Evolutionary conservation across 1,140 invertebrate species (phyloP), one percentile per base, ranked within the genome.

Genomic region (Zelostemma sp.): DNA sequence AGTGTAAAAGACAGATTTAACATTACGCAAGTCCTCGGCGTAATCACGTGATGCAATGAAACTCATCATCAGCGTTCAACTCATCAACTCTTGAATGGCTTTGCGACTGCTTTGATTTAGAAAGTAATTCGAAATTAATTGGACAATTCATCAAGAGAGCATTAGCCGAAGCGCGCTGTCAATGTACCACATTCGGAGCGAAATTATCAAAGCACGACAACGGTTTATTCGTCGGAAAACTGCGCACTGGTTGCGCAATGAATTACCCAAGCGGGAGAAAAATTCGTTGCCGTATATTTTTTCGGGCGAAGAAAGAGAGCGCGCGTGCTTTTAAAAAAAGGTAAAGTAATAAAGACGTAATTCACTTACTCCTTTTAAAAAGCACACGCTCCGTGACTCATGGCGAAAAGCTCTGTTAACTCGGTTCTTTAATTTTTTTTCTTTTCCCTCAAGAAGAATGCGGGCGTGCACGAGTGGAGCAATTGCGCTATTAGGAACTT

Each of bases 11-110:
- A 56, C 61, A 65, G 61, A 65, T 65, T 65, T 69, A 53, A 57
- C 60, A 56, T 70, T 70, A 70, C 68, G 68, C 56, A 70, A 70
- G 58, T 62, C 2, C 33, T 6, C 16, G 11, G 46, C 50, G 46
- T 69, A 69, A 69, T 70, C 62, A 71, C 59, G 68, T 71, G 62
- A 71, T 59, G 62, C 62, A 71, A 66, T 62, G 62, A 66, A 65
- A 62, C 43, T 50, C 43, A 58, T 62, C 58, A 65, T 71, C 58
- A 55, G 43, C 43, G 54, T 43, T 19, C 38, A 14, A 62, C 51
- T 43, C 48, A 47, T 17, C 25, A 35, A 46, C 40, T 50, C 35
- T n/a, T 19, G 38, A 55, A 55, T 12, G 67, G 57, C 67, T 70
- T 70, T 55, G 45, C 50, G 40, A 43, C 41, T 6, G 47, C 51